These are phyloP conservation scores for Cephalopterus ornatus DNA, from an alignment of 2,113 vertebrate species.

Conservation along the genomic window DNA sequence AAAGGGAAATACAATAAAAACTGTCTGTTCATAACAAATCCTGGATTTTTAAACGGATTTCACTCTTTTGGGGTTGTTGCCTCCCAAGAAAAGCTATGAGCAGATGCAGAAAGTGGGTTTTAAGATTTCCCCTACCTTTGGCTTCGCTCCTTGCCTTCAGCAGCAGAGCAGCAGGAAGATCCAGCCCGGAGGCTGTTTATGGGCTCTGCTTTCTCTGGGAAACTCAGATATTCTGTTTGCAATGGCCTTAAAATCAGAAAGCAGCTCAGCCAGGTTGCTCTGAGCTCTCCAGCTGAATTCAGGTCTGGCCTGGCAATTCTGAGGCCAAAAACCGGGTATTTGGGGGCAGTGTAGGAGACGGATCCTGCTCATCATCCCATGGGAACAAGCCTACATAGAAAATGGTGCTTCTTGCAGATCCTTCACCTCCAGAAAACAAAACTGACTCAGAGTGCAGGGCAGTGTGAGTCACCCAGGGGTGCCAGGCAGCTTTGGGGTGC, in stretches of 20 bases:
- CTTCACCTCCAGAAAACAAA: background rate
- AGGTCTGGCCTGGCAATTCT: too few species aligned
- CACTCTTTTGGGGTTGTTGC: background rate
- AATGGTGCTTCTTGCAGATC: background rate
- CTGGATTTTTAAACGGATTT: background rate
- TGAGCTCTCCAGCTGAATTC: background rate
- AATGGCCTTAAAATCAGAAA: background rate
- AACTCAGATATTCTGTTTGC: background rate
- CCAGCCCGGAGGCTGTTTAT: background rate
- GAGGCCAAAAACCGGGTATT: background rate
- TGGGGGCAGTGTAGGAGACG: background rate
- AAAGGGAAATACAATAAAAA: background rate
- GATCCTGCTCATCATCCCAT: background rate
- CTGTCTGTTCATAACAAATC: background rate
- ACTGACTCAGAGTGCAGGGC: background rate
- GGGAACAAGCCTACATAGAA: background rate
- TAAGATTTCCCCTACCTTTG: background rate
- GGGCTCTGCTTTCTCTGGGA: background rate
- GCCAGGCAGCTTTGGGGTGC: background rate
- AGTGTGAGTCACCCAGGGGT: background rate
- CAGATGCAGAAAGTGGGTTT: background rate
- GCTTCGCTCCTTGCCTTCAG: background rate
- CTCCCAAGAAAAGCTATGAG: background rate
- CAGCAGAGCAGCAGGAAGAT: background rate
- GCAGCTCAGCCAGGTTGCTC: background rate